These are phyloP conservation scores for Varroa destructor DNA, from an alignment of 1,140 invertebrate species.

Conservation along the genomic window DNA sequence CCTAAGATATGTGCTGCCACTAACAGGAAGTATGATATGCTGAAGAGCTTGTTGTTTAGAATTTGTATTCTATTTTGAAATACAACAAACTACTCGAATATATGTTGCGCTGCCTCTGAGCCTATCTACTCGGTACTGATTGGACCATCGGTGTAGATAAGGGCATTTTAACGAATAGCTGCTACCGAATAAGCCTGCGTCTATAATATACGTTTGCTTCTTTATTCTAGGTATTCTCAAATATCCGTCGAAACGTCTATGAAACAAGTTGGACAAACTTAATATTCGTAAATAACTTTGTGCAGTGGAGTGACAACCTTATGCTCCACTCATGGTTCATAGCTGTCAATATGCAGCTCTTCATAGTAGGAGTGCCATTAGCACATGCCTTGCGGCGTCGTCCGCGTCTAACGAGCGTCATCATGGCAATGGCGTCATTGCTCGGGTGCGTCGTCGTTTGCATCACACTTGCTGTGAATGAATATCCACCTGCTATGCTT, in stretches of 20 bases:
- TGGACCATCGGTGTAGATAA: too few species aligned
- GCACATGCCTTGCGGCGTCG: background rate
- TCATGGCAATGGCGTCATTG: background rate
- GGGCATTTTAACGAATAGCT: too few species aligned
- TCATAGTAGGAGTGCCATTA: background rate
- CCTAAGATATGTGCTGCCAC: too few species aligned
- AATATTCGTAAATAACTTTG: conserved; percentile 1
- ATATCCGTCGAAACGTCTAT: background rate
- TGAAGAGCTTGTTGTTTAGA: too few species aligned
- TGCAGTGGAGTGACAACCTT: conserved; percentile 20
- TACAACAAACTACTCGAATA: too few species aligned
- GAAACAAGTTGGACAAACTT: conserved; percentile 4
- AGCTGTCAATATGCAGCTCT: conserved; percentile 14
- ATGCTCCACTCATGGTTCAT: conserved; percentile 19
- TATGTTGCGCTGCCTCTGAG: too few species aligned
- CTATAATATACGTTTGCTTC: background rate
- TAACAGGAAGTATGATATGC: too few species aligned
- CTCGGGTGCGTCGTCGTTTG: conserved; percentile 1
- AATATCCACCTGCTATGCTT: conserved; percentile 13
- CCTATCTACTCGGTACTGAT: too few species aligned
- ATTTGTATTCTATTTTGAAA: too few species aligned
- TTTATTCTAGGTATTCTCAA: conserved; percentile 1
- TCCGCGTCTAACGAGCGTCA: background rate
- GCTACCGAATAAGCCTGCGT: too few species aligned
- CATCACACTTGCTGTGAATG: background rate